Percentiles rank a stretch among this genome's conserved stretches.
phyloP scores from a whole-genome alignment of 2,113 vertebrate species.

The Pomatorhinus ruficollis region DNA sequence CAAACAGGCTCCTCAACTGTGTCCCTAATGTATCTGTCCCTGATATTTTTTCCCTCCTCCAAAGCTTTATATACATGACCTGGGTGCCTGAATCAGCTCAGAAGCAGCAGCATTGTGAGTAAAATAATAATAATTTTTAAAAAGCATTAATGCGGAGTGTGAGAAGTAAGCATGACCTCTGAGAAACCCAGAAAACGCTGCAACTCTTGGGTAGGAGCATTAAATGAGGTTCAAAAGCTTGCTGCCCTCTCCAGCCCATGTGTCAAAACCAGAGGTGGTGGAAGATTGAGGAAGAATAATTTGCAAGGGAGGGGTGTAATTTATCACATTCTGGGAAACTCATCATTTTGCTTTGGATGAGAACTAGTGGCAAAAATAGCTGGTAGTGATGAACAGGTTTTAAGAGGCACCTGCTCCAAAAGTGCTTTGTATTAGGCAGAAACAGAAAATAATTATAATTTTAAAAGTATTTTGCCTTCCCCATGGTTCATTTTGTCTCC shows the following conservation, averaged over 20 bases:
- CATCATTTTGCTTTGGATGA: neutral
- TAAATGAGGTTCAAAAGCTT: neutral
- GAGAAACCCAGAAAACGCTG: neutral
- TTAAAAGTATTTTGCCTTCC: neutral
- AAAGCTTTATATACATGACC: neutral
- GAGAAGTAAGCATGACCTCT: neutral
- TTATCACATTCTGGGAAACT: neutral
- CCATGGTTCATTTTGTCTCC: neutral
- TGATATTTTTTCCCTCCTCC: neutral
- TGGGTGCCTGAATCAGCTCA: neutral
- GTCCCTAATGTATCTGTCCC: neutral
- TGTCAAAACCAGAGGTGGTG: neutral
- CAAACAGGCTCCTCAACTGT: neutral
- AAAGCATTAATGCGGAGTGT: neutral
- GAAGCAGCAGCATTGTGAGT: neutral
- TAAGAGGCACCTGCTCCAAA: neutral
- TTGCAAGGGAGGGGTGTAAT: neutral
- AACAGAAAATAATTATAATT: neutral
- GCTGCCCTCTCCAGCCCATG: neutral
- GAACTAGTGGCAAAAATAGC: neutral
- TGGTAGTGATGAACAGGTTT: neutral
- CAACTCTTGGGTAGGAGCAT: neutral
- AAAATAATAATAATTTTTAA: neutral
- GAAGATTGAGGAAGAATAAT: neutral
- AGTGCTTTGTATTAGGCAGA: neutral